Percentiles rank a stretch among this genome's conserved stretches.
Evolutionary conservation across 2,888 invertebrate species (phyloP).

Genomic region (Actias luna): DNA sequence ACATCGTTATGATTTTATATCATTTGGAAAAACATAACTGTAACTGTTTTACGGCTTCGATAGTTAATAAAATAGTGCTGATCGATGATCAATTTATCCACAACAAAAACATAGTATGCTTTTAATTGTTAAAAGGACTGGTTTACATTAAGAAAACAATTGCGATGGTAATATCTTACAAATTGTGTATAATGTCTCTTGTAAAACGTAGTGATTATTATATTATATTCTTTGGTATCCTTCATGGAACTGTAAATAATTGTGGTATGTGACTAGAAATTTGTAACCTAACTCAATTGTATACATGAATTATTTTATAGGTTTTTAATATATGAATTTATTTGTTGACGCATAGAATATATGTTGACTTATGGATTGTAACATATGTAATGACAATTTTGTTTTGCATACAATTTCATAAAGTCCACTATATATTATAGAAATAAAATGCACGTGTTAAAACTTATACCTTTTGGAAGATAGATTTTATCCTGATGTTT

Average conservation of each 20-base stretch:
- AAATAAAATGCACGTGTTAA: background rate
- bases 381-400: background rate
- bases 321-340: background rate
- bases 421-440: background rate
- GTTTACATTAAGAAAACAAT: slow-evolving; percentile 2
- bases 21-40: slow-evolving; percentile 37
- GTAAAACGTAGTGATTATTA: background rate
- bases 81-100: background rate
- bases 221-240: background rate
- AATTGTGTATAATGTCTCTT: slow-evolving; percentile 1
- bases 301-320: background rate
- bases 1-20: slow-evolving; percentile 48
- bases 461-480: background rate
- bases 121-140: background rate
- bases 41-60: slow-evolving; percentile 20
- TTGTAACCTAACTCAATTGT: background rate
- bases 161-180: slow-evolving; percentile 9
- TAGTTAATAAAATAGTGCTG: background rate
- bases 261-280: background rate
- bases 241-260: slow-evolving; percentile 12
- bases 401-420: background rate
- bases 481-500: background rate
- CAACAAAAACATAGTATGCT: background rate
- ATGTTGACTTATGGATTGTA: background rate
- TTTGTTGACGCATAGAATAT: background rate